Evolutionary conservation across 2,113 vertebrate species (phyloP), one percentile per base, ranked within the genome.

Genomic region (Cebidichthys violaceus): DNA sequence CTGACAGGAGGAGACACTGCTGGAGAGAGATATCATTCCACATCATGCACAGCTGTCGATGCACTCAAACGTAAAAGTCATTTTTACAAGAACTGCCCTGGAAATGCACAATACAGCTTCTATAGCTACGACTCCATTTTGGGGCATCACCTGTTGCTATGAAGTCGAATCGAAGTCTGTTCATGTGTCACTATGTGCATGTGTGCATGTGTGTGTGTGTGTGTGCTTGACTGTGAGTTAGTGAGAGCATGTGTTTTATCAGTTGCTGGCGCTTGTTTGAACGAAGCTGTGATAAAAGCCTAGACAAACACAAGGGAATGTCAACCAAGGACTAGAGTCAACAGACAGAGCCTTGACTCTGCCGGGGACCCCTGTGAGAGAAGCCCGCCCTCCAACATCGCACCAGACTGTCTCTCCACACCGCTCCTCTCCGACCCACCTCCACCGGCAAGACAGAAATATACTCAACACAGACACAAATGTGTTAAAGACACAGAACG

Each of bases 161-260:
- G 79, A 75, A 89, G 81, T 85, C 27, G 83, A 84, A 81, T 69
- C 14, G 11, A 83, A 85, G 67, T 81, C 52, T 50, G 78, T 60
- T 31, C 33, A 18, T 80, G 72, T 75, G 69, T 61, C 39, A 31
- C 37, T 45, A 0, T 80, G 70, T 69, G 79, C 66, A 6, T 59
- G 52, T 35, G 83, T 43, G 64, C 33, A 31, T 70, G 65, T 65
- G 86, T 41, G 0, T 75, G 10, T 64, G 52, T 39, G 83, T 50
- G 64, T 47, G 50, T 7, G 75, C 2, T 27, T 76, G 33, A 43
- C 68, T 76, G 79, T 29, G 86, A 80, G 64, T 83, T 73, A 79
- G 83, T 52, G 85, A 79, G 75, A 88, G 76, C 91, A 90, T 94
- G 91, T 96, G 93, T 94, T 95, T 94, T 92, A 89, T 93, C 95